Evolutionary conservation across 2,888 invertebrate genomes (phyloP).

Genomic region (Trissolcus japonicus): DNA sequence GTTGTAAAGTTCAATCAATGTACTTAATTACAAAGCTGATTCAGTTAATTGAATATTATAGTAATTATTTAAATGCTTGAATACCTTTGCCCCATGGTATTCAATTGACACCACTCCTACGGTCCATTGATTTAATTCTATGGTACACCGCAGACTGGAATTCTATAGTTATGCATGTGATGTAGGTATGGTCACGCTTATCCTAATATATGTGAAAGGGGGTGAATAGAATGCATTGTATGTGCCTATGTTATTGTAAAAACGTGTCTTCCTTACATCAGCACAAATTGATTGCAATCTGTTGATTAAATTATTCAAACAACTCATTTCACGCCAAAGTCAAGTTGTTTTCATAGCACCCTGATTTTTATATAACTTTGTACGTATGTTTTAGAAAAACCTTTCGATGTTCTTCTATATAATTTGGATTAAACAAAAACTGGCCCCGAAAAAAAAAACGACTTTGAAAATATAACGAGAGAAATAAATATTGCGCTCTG

Average conservation of each 20-base stretch:
- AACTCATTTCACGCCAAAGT: too few relatives aligned
- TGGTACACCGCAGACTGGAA: slow-evolving; percentile 49
- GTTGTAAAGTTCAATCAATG: too few relatives aligned
- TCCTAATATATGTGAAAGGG: slow-evolving; percentile 46
- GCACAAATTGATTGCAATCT: too few relatives aligned
- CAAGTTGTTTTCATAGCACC: too few relatives aligned
- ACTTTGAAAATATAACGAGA: slow-evolving; percentile 48
- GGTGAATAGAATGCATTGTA: slow-evolving; percentile 34
- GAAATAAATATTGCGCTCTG: slow-evolving; percentile 42
- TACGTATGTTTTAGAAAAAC: too few relatives aligned
- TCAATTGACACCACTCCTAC: slow-evolving; percentile 38
- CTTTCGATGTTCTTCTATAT: too few relatives aligned
- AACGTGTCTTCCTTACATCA: too few relatives aligned
- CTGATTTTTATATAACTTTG: too few relatives aligned
- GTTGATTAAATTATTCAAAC: not conserved
- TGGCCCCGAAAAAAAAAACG: slow-evolving; percentile 3
- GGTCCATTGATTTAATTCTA: slow-evolving; percentile 54
- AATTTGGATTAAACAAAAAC: slow-evolving; percentile 10
- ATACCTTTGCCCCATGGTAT: slow-evolving; percentile 33
- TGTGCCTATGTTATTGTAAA: slow-evolving; percentile 6
- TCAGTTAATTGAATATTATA: slow-evolving; percentile 10
- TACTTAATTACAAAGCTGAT: not conserved
- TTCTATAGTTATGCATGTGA: slow-evolving; percentile 44
- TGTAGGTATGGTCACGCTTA: slow-evolving; percentile 35
- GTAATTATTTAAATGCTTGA: slow-evolving; percentile 29